phyloP scores from a whole-genome alignment of 2,888 invertebrate species.

The Boloria euphrosyne region DNA sequence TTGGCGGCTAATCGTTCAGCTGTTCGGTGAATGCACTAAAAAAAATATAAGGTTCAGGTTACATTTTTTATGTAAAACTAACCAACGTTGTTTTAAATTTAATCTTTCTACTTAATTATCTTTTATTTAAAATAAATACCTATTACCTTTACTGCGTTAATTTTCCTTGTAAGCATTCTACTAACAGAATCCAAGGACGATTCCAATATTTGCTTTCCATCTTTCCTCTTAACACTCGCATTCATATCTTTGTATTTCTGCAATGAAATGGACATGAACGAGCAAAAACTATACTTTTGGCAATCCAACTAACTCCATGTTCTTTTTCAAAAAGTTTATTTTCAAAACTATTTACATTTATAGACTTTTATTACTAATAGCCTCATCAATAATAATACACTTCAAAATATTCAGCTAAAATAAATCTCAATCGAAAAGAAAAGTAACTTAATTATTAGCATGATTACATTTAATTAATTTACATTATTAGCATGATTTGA shows the following conservation, averaged over 20 bases:
- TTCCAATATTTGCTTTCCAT: slow-evolving; percentile 89
- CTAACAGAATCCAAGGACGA: slow-evolving; percentile 92
- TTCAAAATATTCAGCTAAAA: no score
- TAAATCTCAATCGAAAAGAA: no score
- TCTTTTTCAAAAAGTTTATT: not conserved
- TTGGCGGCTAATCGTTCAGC: slow-evolving; percentile 87
- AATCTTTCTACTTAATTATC: not conserved
- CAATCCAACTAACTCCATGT: not conserved
- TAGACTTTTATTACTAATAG: not conserved
- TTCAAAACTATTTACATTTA: not conserved
- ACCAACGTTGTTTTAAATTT: no score
- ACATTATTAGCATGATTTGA: no score
- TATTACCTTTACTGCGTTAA: slow-evolving; percentile 92
- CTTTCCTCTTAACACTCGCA: slow-evolving; percentile 89
- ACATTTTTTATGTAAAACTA: not conserved
- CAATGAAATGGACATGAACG: slow-evolving; percentile 3
- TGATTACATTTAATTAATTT: no score
- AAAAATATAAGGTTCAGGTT: slow-evolving; percentile 34
- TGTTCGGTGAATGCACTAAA: slow-evolving; percentile 88
- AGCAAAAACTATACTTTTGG: not conserved
- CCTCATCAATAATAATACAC: not conserved
- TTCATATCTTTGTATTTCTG: slow-evolving; percentile 91
- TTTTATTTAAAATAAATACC: not conserved
- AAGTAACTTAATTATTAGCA: no score
- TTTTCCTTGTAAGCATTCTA: slow-evolving; percentile 92